These are phyloP conservation scores for Hymenochirus boettgeri DNA, from an alignment of 2,113 vertebrate genomes.

Conservation along the genomic window DNA sequence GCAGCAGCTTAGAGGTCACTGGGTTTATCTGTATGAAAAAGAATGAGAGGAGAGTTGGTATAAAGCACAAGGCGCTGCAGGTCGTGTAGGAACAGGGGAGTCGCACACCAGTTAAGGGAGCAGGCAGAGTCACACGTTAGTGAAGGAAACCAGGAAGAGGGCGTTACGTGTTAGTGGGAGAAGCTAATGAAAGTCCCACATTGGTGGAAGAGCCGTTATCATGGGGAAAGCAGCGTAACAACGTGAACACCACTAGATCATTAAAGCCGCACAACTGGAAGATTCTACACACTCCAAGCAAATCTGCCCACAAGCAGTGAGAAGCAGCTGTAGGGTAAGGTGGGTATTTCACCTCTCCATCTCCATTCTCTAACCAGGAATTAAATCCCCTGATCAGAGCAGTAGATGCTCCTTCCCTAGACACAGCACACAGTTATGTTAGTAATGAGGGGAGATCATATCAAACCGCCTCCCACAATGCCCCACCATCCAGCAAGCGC, in stretches of 20 bases:
- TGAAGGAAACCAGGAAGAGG: too few species aligned
- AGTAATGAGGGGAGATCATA: background rate
- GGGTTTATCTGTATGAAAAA: conserved; percentile 22
- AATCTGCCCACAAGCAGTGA: background rate
- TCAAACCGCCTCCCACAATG: background rate
- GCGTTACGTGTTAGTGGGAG: too few species aligned
- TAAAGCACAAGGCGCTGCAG: background rate
- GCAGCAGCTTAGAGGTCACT: background rate
- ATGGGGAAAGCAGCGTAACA: background rate
- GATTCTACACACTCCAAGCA: background rate
- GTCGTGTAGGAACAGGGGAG: background rate
- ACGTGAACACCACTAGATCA: background rate
- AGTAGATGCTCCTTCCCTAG: background rate
- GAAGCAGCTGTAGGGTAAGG: background rate
- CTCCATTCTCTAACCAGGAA: background rate
- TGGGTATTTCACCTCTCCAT: background rate
- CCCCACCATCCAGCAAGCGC: background rate
- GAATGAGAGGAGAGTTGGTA: conserved; percentile 14
- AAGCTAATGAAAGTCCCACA: background rate
- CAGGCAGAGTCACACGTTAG: background rate
- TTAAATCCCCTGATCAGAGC: background rate
- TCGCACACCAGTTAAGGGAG: background rate
- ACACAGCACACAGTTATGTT: background rate
- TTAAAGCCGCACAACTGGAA: background rate
- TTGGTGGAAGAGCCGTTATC: background rate